Evolutionary conservation across 2,888 invertebrate species (phyloP).

Genomic region (Phyto melanocephala): DNA sequence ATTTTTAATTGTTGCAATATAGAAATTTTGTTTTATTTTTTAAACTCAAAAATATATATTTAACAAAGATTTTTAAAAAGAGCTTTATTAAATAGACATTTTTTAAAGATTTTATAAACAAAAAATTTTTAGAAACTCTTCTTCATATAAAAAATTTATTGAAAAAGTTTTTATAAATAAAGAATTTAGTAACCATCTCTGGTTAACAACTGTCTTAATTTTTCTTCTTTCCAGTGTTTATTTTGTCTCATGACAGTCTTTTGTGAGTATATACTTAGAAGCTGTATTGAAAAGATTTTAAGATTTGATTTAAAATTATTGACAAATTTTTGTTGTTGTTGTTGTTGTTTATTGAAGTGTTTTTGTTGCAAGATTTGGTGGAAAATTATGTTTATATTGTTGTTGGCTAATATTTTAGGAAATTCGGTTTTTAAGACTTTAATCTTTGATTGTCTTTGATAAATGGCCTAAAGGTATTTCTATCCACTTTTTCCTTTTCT

Average conservation of each 20-base stretch:
- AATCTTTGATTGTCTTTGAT: conserved; percentile 61
- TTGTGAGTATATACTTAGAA: background rate
- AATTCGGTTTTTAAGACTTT: conserved; percentile 59
- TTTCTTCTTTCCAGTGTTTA: background rate
- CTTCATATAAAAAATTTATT: too few species aligned
- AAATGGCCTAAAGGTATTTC: conserved; percentile 69
- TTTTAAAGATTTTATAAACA: too few species aligned
- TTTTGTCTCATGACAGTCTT: background rate
- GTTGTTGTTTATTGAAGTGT: background rate
- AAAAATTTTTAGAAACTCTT: too few species aligned
- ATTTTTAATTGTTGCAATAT: too few species aligned
- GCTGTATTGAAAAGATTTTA: background rate
- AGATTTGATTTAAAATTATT: conserved; percentile 52
- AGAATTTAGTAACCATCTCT: background rate
- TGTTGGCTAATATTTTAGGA: conserved; percentile 18
- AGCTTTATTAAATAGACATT: too few species aligned
- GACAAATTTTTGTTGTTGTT: conserved; percentile 54
- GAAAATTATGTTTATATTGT: conserved; percentile 37
- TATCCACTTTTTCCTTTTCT: conserved; percentile 57
- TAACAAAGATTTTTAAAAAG: too few species aligned
- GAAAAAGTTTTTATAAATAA: too few species aligned
- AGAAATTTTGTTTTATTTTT: too few species aligned
- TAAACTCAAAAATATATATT: too few species aligned
- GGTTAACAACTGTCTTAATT: too few species aligned
- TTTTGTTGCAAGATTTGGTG: background rate